Evolutionary conservation across 2,888 invertebrate genomes (phyloP).

Genomic region (Eupeodes luniger): DNA sequence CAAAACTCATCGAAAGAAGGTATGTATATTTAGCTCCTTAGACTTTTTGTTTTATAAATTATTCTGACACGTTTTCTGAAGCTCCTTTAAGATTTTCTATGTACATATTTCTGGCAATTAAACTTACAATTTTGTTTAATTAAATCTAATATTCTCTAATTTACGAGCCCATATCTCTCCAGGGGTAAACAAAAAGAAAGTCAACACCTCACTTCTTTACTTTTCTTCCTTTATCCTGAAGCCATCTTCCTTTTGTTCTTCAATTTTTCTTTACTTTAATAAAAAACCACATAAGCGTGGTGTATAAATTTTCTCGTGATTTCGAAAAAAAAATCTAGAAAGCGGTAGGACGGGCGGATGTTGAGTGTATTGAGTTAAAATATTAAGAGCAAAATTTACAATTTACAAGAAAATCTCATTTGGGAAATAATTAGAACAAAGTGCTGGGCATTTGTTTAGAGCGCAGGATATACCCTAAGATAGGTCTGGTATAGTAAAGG

Average conservation of each 20-base stretch:
- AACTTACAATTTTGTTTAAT: constrained; percentile 76
- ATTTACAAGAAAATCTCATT: constrained; percentile 75
- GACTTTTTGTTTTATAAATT: constrained; percentile 4
- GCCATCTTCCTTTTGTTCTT: neutral
- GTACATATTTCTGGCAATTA: constrained; percentile 74
- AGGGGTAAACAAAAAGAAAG: constrained; percentile 13
- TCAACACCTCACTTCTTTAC: constrained; percentile 29
- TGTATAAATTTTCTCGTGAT: constrained; percentile 18
- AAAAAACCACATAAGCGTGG: constrained; percentile 30
- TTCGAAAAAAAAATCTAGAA: constrained; percentile 26
- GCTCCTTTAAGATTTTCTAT: constrained; percentile 39
- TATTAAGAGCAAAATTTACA: constrained; percentile 60
- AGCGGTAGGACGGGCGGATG: neutral
- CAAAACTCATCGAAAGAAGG: neutral
- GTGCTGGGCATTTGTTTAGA: constrained; percentile 68
- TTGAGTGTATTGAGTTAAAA: neutral
- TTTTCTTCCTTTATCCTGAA: constrained; percentile 1
- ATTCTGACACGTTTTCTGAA: constrained; percentile 2
- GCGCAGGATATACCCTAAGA: too few species aligned
- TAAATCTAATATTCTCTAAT: constrained; percentile 75
- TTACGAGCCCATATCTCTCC: constrained; percentile 56
- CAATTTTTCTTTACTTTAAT: neutral
- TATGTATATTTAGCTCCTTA: neutral
- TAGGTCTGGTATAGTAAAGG: too few species aligned
- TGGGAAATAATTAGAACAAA: constrained; percentile 74